Evolutionary conservation across 2,797 vertebrate species (phyloP).

Genomic region (Tragelaphus eurycerus): DNA sequence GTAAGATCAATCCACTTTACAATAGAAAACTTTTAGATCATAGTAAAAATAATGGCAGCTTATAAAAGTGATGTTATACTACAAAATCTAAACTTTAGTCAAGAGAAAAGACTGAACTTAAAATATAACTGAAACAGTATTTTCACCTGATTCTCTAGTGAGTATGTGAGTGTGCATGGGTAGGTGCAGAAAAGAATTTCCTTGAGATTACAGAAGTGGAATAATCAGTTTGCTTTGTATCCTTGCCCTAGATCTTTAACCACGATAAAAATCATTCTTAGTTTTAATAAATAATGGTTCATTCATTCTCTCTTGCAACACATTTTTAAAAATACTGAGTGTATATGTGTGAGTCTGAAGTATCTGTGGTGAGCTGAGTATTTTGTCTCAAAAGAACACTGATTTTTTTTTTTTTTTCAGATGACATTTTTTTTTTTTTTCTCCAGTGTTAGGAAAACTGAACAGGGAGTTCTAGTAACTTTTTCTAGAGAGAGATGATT

Average conservation of each 20-base stretch:
- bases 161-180: not conserved
- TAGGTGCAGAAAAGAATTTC: not conserved
- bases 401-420: not conserved
- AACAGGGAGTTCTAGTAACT: not conserved
- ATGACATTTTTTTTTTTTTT: not conserved
- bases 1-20: not conserved
- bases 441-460: not conserved
- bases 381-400: not conserved
- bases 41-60: not conserved
- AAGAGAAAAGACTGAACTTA: not conserved
- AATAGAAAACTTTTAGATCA: not conserved
- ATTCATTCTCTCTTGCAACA: not conserved
- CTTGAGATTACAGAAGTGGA: not conserved
- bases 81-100: not conserved
- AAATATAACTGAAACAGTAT: not conserved
- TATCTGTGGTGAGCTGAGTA: not conserved
- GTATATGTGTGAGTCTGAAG: not conserved
- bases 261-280: not conserved
- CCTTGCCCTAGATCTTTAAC: not conserved
- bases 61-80: not conserved
- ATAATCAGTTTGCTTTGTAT: not conserved
- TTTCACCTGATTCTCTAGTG: not conserved
- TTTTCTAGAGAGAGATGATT: not conserved
- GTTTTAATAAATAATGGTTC: not conserved
- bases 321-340: not conserved